A percentile compares a stretch with the other conserved stretches of the same genome.
Evolutionary conservation across 2,888 invertebrate genomes (phyloP).

Genomic region (Phasia obesa): DNA sequence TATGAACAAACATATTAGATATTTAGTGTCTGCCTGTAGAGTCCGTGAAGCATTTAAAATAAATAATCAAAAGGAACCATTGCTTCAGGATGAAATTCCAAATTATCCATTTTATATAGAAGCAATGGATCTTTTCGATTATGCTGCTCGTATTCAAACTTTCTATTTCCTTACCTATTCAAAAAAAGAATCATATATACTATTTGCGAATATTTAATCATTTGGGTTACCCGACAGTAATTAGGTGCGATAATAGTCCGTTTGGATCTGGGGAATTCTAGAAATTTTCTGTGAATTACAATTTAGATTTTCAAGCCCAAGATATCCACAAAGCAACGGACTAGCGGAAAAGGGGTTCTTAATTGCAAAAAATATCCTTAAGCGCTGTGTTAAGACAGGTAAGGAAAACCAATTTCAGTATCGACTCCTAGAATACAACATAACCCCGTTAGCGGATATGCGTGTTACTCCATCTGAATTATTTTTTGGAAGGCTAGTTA

Average conservation of each 20-base stretch:
- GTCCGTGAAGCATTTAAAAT: conserved; percentile 65
- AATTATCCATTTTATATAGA: conserved; percentile 70
- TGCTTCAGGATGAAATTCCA: conserved; percentile 65
- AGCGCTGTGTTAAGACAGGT: conserved; percentile 13
- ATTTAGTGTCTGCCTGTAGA: conserved; percentile 61
- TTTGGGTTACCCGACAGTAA: too few relatives aligned
- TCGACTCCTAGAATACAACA: conserved; percentile 64
- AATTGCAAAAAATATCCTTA: too few relatives aligned
- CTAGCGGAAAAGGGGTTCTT: conserved; percentile 71
- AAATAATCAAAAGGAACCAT: conserved; percentile 70
- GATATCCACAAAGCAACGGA: too few relatives aligned
- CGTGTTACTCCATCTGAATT: conserved; percentile 60
- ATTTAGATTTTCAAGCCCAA: too few relatives aligned
- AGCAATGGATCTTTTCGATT: conserved; percentile 69
- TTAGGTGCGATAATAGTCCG: too few relatives aligned
- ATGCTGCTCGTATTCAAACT: conserved; percentile 56
- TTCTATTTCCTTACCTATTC: neutral
- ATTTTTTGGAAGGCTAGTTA: conserved; percentile 60
- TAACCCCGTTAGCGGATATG: conserved; percentile 37
- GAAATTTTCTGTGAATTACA: too few relatives aligned
- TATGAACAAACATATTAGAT: too few relatives aligned
- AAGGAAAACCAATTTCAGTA: conserved; percentile 55
- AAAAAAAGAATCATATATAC: conserved; percentile 47
- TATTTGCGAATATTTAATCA: too few relatives aligned
- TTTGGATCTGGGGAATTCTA: too few relatives aligned